Conservation (phyloP, 64 coral and sea anemone species). For the Actinia tenebrosa region DNA sequence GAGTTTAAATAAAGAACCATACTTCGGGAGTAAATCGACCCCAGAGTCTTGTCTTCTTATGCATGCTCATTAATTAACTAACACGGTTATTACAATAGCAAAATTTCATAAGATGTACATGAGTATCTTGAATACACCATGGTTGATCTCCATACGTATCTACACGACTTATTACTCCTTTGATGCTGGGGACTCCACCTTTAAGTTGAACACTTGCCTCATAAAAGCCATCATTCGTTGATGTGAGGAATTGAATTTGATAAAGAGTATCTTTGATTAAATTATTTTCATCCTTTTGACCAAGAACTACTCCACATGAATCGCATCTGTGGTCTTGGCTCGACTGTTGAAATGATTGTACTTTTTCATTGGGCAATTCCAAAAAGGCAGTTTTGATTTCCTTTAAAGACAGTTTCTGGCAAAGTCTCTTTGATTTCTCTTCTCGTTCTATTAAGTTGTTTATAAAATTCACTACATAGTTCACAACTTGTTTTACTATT, state of each 20-base stretch:
- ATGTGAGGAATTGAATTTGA: conserved; percentile 66
- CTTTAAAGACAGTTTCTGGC: conserved; percentile 41
- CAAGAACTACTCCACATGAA: conserved; percentile 27
- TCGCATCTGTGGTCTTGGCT: conserved; percentile 12
- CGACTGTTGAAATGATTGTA: conserved; percentile 26
- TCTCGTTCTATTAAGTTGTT: conserved; percentile 36
- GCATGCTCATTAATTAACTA: neutral
- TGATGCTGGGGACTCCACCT: conserved; percentile 21
- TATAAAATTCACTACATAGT: conserved; percentile 25
- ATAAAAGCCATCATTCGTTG: conserved; percentile 61
- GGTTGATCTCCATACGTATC: conserved; percentile 51
- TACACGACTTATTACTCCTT: conserved; percentile 35
- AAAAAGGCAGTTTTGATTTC: conserved; percentile 40
- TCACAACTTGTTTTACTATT: conserved; percentile 4
- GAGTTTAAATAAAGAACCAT: no score
- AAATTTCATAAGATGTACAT: neutral
- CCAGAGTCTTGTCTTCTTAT: no score
- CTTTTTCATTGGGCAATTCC: conserved; percentile 51
- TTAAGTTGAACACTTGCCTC: conserved; percentile 36
- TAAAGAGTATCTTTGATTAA: conserved; percentile 39
- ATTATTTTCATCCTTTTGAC: conserved; percentile 32
- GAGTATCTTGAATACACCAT: conserved; percentile 22
- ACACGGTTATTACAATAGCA: conserved; percentile 25
- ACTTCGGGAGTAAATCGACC: no score
- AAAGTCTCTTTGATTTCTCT: conserved; percentile 25